phyloP scores from a whole-genome alignment of 2,113 vertebrate species.

The Loxodonta africana region DNA sequence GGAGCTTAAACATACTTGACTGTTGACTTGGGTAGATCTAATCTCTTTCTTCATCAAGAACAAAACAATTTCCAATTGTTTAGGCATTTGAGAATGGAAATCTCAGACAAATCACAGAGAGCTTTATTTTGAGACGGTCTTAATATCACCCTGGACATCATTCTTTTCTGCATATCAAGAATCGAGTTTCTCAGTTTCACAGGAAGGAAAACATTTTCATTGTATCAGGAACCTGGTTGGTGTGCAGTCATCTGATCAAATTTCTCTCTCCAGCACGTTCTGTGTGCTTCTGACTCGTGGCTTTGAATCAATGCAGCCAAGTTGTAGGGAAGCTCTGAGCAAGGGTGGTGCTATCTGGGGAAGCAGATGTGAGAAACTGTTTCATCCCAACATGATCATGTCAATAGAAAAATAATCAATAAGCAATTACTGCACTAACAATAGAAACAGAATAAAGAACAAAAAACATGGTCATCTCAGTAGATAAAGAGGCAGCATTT shows the following conservation, averaged over 20 bases:
- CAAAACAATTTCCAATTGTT: neutral
- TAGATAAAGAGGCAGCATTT: too few species aligned
- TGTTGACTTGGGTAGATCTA: too few species aligned
- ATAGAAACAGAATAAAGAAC: too few species aligned
- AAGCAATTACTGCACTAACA: too few species aligned
- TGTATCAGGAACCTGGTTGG: rapidly evolving
- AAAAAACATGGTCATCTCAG: too few species aligned
- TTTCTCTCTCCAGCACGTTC: neutral
- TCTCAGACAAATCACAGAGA: neutral
- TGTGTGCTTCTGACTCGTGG: rapidly evolving
- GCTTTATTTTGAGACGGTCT: neutral
- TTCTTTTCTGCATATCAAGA: neutral
- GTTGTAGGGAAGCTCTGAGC: rapidly evolving
- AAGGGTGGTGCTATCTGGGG: too few species aligned
- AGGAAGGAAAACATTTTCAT: neutral
- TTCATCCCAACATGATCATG: too few species aligned
- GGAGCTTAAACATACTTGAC: rapidly evolving
- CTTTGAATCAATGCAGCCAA: neutral
- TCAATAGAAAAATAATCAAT: too few species aligned
- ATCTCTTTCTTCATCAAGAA: neutral
- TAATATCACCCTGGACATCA: neutral
- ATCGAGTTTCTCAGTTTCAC: neutral
- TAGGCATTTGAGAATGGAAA: neutral
- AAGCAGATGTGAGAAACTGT: too few species aligned
- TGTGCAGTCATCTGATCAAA: too few species aligned